Conservation (phyloP, 1,140 invertebrate species). For the Aphis craccivora region DNA sequence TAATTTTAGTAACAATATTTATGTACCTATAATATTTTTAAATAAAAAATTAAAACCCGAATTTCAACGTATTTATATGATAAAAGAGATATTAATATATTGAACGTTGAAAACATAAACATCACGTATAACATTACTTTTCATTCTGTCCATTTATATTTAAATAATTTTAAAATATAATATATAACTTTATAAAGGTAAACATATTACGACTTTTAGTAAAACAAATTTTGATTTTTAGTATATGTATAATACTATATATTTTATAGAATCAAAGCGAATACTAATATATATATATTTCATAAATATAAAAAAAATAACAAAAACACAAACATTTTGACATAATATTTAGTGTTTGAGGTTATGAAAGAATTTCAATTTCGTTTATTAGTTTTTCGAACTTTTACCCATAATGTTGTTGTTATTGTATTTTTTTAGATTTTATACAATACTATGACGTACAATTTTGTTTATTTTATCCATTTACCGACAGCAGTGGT, state of each 20-base stretch:
- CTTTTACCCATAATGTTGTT: neutral
- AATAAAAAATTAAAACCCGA: too few species aligned
- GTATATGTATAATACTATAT: neutral
- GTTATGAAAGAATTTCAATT: conserved; percentile 35
- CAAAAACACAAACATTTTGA: neutral
- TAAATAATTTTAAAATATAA: neutral
- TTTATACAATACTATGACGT: neutral
- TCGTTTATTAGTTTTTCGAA: conserved; percentile 24
- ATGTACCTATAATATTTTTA: too few species aligned
- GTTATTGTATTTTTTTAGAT: conserved; percentile 4
- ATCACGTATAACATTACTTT: too few species aligned
- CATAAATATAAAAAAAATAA: neutral
- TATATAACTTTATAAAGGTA: neutral
- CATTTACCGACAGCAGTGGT: neutral
- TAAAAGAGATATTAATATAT: too few species aligned
- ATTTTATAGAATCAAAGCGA: neutral
- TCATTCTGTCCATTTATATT: neutral
- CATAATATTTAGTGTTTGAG: conserved; percentile 16
- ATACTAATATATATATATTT: neutral
- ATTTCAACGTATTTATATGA: too few species aligned
- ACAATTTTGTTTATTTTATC: neutral
- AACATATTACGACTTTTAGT: neutral
- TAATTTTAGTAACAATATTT: too few species aligned
- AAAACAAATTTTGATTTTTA: neutral
- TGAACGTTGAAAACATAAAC: too few species aligned